Conservation (phyloP, 2,888 invertebrate genomes). For the Lycophotia porphyrea region DNA sequence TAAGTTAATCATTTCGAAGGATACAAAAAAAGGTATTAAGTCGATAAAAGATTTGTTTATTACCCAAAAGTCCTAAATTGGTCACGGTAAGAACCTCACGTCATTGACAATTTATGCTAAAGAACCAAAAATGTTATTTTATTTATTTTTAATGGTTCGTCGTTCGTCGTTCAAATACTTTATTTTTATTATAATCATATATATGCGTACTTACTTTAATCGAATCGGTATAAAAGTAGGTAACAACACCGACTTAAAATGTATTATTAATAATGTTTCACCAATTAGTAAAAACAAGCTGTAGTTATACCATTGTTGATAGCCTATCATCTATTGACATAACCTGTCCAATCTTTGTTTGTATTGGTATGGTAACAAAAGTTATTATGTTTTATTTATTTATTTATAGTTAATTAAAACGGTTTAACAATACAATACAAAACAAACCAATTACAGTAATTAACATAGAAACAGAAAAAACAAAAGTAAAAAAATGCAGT, state of each 20-base stretch:
- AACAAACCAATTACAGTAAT: too few relatives aligned
- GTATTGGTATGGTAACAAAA: neutral
- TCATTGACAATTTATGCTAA: neutral
- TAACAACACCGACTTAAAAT: neutral
- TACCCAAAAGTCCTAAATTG: neutral
- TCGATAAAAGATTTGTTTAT: neutral
- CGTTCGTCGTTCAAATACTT: too few relatives aligned
- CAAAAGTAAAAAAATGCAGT: too few relatives aligned
- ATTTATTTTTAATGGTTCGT: neutral
- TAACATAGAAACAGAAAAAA: too few relatives aligned
- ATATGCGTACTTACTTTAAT: too few relatives aligned
- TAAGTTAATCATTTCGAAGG: neutral
- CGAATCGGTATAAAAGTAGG: neutral
- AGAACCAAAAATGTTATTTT: neutral
- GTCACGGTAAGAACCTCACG: neutral
- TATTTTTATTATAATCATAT: too few relatives aligned
- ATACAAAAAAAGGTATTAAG: neutral
- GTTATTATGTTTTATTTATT: too few relatives aligned
- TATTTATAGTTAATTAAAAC: too few relatives aligned
- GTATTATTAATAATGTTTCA: neutral
- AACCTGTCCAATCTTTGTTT: neutral
- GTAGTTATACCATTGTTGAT: neutral
- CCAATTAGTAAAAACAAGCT: slow-evolving; percentile 4
- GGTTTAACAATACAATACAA: too few relatives aligned
- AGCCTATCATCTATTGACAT: neutral